These are phyloP conservation scores for Cheilosia pagana DNA, from an alignment of 2,888 invertebrate species.

Conservation along the genomic window DNA sequence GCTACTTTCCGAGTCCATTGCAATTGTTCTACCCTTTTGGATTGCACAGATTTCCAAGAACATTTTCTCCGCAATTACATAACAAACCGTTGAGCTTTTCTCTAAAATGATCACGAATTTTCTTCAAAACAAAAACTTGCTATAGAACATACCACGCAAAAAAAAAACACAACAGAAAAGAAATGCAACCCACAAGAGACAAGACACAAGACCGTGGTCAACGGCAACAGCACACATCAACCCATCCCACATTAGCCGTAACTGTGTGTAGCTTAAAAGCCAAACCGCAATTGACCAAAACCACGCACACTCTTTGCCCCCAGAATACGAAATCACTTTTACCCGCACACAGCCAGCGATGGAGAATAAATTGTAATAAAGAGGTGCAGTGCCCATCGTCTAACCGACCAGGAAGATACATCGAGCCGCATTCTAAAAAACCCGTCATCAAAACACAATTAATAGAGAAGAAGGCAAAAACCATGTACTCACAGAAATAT, in stretches of 20 bases:
- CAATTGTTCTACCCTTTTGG: not conserved
- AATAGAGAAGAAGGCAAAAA: constrained; percentile 36
- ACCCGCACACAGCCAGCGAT: constrained; percentile 53
- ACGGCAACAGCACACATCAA: constrained; percentile 36
- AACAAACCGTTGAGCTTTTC: constrained; percentile 30
- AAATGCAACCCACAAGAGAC: constrained; percentile 37
- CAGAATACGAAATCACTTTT: constrained; percentile 71
- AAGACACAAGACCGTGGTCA: constrained; percentile 40
- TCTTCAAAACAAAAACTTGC: constrained; percentile 6
- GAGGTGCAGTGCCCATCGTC: constrained; percentile 62
- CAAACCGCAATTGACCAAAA: constrained; percentile 48
- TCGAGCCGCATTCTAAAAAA: constrained; percentile 54
- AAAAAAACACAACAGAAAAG: constrained; percentile 4
- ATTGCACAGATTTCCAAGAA: constrained; percentile 3
- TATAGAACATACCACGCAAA: constrained; percentile 8
- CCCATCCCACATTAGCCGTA: constrained; percentile 39
- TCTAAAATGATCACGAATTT: constrained; percentile 11
- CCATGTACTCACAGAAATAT: constrained; percentile 36
- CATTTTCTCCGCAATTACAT: constrained; percentile 19
- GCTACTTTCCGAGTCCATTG: too few species aligned
- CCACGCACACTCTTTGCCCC: constrained; percentile 46
- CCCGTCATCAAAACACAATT: constrained; percentile 41
- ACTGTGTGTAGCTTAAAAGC: constrained; percentile 9
- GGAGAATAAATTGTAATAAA: constrained; percentile 34
- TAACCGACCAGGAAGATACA: constrained; percentile 65